These are phyloP conservation scores for Trogon surrucura DNA, from an alignment of 2,113 vertebrate species.

Conservation along the genomic window DNA sequence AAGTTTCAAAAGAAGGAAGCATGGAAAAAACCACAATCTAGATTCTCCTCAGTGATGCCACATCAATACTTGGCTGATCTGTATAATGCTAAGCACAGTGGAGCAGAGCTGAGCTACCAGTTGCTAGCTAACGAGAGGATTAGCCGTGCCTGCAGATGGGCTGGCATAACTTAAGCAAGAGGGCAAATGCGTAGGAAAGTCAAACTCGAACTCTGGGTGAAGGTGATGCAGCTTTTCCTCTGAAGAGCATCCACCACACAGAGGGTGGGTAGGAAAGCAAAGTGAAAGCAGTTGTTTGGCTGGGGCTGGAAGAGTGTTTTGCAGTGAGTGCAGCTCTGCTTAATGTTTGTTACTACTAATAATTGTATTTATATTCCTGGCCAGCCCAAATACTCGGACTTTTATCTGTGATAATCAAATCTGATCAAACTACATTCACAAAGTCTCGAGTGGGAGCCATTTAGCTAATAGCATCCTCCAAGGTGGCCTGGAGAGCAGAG, in stretches of 20 bases:
- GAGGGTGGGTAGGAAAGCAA: neutral
- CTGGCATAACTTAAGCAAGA: conserved; percentile 24
- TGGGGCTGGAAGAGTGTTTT: neutral
- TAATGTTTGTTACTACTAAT: neutral
- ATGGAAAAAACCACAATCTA: conserved; percentile 19
- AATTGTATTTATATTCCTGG: neutral
- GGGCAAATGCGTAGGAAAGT: neutral
- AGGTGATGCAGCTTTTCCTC: neutral
- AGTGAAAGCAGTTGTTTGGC: neutral
- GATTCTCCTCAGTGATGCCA: conserved; percentile 57
- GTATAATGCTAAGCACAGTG: conserved; percentile 28
- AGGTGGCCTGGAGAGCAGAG: neutral
- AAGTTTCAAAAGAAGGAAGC: conserved; percentile 61
- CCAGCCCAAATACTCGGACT: neutral
- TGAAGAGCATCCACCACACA: neutral
- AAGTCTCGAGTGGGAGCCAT: neutral
- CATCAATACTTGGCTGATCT: conserved; percentile 65
- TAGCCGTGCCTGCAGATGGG: conserved; percentile 34
- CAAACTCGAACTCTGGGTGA: neutral
- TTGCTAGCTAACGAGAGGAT: conserved; percentile 52
- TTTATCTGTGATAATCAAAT: neutral
- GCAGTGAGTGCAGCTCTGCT: neutral
- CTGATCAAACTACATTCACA: neutral
- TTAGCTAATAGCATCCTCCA: neutral
- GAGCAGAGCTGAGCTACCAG: conserved; percentile 43